Percentiles rank a stretch among this genome's conserved stretches.
phyloP scores from a whole-genome alignment of 2,888 invertebrate species.

The Apoda limacodes region DNA sequence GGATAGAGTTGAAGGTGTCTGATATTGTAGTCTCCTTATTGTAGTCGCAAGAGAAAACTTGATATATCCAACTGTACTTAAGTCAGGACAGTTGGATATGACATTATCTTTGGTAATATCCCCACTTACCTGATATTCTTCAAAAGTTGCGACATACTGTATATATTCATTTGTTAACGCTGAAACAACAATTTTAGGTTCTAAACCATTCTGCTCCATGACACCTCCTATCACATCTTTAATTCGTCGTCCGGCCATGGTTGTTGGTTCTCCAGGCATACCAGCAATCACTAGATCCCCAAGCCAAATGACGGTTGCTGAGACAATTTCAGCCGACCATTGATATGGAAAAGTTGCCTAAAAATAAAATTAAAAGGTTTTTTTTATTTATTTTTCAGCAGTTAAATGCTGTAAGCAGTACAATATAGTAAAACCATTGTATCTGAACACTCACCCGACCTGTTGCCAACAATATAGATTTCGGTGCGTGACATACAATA shows the following conservation, averaged over 20 bases:
- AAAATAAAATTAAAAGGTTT: too few relatives aligned
- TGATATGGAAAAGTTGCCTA: conserved; percentile 73
- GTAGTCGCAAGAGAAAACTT: too few relatives aligned
- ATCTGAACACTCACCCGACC: conserved; percentile 76
- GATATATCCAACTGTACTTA: too few relatives aligned
- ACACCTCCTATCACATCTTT: conserved; percentile 49
- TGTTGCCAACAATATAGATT: conserved; percentile 85
- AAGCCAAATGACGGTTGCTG: conserved; percentile 77
- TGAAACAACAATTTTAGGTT: conserved; percentile 73
- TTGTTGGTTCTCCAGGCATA: conserved; percentile 89
- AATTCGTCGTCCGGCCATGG: conserved; percentile 84
- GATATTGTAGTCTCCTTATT: too few relatives aligned
- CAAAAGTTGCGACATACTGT: conserved; percentile 83
- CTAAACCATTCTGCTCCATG: conserved; percentile 42
- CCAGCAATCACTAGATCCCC: conserved; percentile 78
- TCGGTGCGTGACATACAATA: conserved; percentile 77
- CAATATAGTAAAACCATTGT: too few relatives aligned
- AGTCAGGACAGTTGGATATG: too few relatives aligned
- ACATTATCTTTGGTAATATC: too few relatives aligned
- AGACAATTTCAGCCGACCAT: conserved; percentile 83
- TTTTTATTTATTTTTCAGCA: too few relatives aligned
- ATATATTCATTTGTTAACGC: conserved; percentile 86
- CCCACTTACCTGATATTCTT: conserved; percentile 83
- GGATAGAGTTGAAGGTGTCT: too few relatives aligned
- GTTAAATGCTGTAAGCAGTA: too few relatives aligned